These are phyloP conservation scores for Shargacucullia verbasci DNA, from an alignment of 2,888 invertebrate species.

Conservation along the genomic window DNA sequence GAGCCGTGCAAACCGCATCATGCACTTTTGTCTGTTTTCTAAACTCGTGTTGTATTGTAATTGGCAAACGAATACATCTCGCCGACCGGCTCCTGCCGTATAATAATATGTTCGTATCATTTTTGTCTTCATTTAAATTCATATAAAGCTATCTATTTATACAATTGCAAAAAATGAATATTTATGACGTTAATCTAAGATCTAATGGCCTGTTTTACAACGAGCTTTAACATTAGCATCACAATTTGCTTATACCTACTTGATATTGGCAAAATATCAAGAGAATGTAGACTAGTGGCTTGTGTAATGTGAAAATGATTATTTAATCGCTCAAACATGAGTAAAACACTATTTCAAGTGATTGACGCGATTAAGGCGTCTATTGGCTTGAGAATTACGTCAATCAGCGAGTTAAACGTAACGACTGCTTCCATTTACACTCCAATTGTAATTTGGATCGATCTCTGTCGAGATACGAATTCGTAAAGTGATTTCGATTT, in stretches of 20 bases:
- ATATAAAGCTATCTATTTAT: conserved; percentile 14
- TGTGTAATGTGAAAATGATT: conserved; percentile 37
- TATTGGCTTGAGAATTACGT: conserved; percentile 38
- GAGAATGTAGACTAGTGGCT: conserved; percentile 22
- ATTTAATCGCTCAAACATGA: conserved; percentile 35
- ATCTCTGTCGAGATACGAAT: conserved; percentile 10
- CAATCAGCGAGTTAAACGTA: conserved; percentile 13
- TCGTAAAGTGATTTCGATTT: conserved; percentile 11
- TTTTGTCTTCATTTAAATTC: conserved; percentile 22
- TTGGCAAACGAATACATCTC: conserved; percentile 24
- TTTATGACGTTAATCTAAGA: conserved; percentile 34
- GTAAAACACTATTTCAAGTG: conserved; percentile 34
- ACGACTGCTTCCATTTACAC: conserved; percentile 32
- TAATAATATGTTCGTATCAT: too few relatives aligned
- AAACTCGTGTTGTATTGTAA: conserved; percentile 39
- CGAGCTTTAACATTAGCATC: conserved; percentile 26
- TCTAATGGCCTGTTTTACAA: conserved; percentile 31
- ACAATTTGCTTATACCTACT: conserved; percentile 4
- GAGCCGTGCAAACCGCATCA: conserved; percentile 58
- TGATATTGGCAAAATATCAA: conserved; percentile 18
- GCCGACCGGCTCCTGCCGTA: conserved; percentile 4
- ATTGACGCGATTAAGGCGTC: conserved; percentile 40
- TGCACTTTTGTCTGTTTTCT: conserved; percentile 49
- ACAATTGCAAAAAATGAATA: conserved; percentile 34
- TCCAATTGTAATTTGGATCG: conserved; percentile 38